Percentiles rank a stretch among this genome's conserved stretches.
Evolutionary conservation across 1,140 invertebrate genomes (phyloP).

Genomic region (Lucilia cuprina): DNA sequence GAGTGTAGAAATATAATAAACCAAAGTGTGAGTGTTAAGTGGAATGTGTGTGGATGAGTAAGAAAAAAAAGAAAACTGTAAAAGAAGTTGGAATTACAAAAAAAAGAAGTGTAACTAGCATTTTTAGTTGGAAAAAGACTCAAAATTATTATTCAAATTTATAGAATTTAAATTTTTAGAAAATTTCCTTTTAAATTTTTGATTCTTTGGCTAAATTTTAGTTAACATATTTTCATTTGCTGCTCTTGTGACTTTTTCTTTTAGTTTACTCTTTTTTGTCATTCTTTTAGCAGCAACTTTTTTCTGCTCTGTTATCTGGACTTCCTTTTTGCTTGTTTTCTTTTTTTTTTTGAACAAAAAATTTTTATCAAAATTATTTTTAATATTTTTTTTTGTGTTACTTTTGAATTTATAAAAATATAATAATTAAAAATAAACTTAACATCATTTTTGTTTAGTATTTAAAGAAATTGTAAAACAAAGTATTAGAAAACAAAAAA

Average conservation of each 20-base stretch:
- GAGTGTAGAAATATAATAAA: neutral
- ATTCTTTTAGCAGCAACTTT: no score
- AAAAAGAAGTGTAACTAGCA: neutral
- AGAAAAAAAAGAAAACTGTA: neutral
- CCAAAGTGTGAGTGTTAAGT: neutral
- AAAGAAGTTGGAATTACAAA: neutral
- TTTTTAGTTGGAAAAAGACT: neutral
- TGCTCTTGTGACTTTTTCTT: no score
- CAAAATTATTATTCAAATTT: no score
- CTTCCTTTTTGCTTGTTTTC: no score
- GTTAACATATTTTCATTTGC: no score
- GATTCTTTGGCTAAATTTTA: no score
- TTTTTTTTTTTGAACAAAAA: no score
- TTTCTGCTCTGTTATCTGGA: no score
- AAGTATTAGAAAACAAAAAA: neutral
- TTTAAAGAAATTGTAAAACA: neutral
- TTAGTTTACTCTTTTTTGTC: neutral
- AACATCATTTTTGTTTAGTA: neutral
- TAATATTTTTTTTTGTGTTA: neutral
- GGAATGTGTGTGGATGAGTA: slow-evolving; percentile 1
- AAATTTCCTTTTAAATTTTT: no score
- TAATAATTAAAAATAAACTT: neutral
- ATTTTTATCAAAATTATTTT: neutral
- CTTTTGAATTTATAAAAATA: neutral
- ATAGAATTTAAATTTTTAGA: no score